phyloP scores from a whole-genome alignment of 2,113 vertebrate genomes.

The Phalacrocorax aristotelis region DNA sequence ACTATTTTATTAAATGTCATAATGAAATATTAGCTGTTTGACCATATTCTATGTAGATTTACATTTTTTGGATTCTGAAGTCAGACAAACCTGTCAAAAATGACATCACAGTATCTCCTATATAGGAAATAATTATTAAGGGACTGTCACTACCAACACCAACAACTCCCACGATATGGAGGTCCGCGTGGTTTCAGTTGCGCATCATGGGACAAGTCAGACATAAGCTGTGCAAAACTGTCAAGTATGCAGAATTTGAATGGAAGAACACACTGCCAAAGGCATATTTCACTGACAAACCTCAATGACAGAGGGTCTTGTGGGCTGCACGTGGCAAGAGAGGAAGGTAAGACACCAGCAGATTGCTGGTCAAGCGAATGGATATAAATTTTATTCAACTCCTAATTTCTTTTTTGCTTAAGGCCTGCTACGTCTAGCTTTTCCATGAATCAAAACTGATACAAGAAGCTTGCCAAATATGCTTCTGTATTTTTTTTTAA shows the following conservation, averaged over 20 bases:
- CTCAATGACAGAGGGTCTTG: accelerated
- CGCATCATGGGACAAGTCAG: not conserved
- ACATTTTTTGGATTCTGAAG: not conserved
- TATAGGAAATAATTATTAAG: not conserved
- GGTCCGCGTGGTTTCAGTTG: not conserved
- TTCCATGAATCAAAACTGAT: not conserved
- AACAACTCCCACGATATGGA: not conserved
- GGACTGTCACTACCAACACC: not conserved
- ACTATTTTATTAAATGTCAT: not conserved
- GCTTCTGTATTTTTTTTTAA: not conserved
- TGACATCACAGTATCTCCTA: not conserved
- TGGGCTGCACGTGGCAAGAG: not conserved
- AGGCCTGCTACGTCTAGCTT: not conserved
- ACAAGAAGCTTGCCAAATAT: not conserved
- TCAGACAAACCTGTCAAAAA: not conserved
- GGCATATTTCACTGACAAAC: not conserved
- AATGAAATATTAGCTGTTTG: conserved; percentile 17
- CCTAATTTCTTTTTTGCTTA: not conserved
- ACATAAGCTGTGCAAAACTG: not conserved
- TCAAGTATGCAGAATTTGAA: not conserved
- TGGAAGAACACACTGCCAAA: not conserved
- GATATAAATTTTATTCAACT: not conserved
- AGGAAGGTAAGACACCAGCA: not conserved
- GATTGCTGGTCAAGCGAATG: accelerated
- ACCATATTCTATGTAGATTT: not conserved